phyloP scores from a whole-genome alignment of 2,888 invertebrate species.

The Euzophera pinguis region DNA sequence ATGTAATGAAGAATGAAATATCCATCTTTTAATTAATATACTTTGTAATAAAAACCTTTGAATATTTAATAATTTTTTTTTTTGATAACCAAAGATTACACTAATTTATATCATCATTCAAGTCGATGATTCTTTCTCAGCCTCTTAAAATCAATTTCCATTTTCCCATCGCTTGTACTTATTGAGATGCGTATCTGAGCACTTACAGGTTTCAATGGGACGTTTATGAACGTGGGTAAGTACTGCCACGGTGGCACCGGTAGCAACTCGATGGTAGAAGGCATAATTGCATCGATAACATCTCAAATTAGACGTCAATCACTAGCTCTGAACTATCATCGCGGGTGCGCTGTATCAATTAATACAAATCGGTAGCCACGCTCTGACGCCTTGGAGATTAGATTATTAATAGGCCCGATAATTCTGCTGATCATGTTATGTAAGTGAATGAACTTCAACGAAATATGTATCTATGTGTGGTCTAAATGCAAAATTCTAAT shows the following conservation, averaged over 20 bases:
- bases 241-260: slow-evolving; percentile 8
- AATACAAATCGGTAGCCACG: slow-evolving; percentile 71
- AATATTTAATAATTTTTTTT: too few species aligned
- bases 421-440: slow-evolving; percentile 49
- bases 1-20: too few species aligned
- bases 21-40: too few species aligned
- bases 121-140: slow-evolving; percentile 1
- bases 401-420: slow-evolving; percentile 67
- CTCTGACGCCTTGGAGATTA: slow-evolving; percentile 57
- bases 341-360: slow-evolving; percentile 67
- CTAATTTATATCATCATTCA: not conserved
- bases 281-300: slow-evolving; percentile 72
- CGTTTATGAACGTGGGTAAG: slow-evolving; percentile 12
- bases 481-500: too few species aligned
- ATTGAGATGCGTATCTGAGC: slow-evolving; percentile 12
- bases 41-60: too few species aligned
- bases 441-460: slow-evolving; percentile 7
- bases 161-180: slow-evolving; percentile 9
- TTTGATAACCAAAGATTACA: too few species aligned
- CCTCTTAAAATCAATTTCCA: slow-evolving; percentile 11
- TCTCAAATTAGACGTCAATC: slow-evolving; percentile 76
- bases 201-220: slow-evolving; percentile 13
- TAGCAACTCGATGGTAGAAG: slow-evolving; percentile 24
- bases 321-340: slow-evolving; percentile 64
- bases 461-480: not conserved